Evolutionary conservation across 2,113 vertebrate genomes (phyloP).

Genomic region (Ictidomys tridecemlineatus): DNA sequence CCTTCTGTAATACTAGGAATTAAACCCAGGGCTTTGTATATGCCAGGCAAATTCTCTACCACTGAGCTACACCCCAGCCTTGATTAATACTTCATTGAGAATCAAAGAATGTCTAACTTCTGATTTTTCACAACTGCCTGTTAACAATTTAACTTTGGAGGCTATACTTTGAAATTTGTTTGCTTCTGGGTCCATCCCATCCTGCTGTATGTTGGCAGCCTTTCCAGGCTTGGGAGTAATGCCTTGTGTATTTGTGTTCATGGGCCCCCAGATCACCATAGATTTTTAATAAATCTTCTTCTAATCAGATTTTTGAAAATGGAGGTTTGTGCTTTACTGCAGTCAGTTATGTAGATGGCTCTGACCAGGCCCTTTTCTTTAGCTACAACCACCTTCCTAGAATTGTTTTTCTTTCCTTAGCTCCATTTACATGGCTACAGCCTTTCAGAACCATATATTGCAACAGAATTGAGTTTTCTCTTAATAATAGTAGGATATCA

Average conservation of each 20-base stretch:
- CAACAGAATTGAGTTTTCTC: constrained; percentile 44
- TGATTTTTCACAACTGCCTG: not conserved
- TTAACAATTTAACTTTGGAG: too few species aligned
- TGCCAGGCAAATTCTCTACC: too few species aligned
- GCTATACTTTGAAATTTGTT: not conserved
- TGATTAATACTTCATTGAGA: not conserved
- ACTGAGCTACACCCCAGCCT: not conserved
- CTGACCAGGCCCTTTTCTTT: constrained; percentile 65
- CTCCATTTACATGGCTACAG: constrained; percentile 60
- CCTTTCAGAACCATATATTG: constrained; percentile 75
- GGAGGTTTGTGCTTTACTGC: constrained; percentile 31
- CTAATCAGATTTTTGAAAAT: constrained; percentile 74
- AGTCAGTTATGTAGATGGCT: constrained; percentile 72
- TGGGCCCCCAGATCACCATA: constrained; percentile 56
- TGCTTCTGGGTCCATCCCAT: not conserved
- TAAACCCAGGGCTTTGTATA: too few species aligned
- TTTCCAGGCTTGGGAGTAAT: constrained; percentile 33
- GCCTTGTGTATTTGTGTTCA: constrained; percentile 48
- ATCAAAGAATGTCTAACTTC: not conserved
- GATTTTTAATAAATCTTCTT: constrained; percentile 74
- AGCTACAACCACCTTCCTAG: constrained; percentile 46
- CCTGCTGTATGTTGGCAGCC: not conserved
- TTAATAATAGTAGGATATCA: constrained; percentile 59
- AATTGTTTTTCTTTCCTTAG: constrained; percentile 61
- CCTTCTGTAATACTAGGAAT: too few species aligned